These are phyloP conservation scores for Nibea coibor DNA, from an alignment of 2,113 vertebrate species.

Conservation along the genomic window DNA sequence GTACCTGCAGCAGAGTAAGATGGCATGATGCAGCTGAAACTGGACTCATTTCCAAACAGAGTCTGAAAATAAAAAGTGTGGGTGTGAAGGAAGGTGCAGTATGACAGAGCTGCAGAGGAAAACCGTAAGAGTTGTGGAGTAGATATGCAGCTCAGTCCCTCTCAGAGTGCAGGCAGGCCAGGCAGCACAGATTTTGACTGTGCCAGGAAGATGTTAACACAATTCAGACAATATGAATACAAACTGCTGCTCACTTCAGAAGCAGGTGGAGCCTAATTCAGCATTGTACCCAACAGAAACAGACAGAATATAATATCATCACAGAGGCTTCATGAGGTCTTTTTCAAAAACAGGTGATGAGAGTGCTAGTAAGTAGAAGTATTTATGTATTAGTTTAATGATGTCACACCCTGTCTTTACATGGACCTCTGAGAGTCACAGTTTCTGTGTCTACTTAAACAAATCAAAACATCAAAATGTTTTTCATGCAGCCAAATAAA, in stretches of 20 bases:
- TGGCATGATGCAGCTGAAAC: constrained; percentile 10
- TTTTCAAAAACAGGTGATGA: too few species aligned
- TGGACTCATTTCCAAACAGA: constrained; percentile 1
- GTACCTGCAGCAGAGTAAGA: not conserved
- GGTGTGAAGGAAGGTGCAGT: constrained; percentile 30
- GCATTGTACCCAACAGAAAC: not conserved
- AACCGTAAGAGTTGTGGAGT: not conserved
- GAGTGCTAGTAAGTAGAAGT: too few species aligned
- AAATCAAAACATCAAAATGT: too few species aligned
- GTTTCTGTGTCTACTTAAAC: too few species aligned
- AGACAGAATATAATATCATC: not conserved
- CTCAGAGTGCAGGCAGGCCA: not conserved
- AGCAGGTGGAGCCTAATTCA: not conserved
- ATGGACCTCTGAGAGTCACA: too few species aligned
- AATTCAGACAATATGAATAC: too few species aligned
- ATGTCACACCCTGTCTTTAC: too few species aligned
- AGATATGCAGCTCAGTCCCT: not conserved
- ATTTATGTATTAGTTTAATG: too few species aligned
- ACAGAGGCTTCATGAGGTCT: too few species aligned
- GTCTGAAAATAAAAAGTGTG: constrained; percentile 44
- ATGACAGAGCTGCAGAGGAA: not conserved
- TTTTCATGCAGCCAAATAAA: too few species aligned
- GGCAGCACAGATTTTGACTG: not conserved
- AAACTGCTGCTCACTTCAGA: not conserved
- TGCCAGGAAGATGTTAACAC: not conserved